Conservation (phyloP, 2,797 vertebrate species). For the Sebastes kiyomatsui region DNA sequence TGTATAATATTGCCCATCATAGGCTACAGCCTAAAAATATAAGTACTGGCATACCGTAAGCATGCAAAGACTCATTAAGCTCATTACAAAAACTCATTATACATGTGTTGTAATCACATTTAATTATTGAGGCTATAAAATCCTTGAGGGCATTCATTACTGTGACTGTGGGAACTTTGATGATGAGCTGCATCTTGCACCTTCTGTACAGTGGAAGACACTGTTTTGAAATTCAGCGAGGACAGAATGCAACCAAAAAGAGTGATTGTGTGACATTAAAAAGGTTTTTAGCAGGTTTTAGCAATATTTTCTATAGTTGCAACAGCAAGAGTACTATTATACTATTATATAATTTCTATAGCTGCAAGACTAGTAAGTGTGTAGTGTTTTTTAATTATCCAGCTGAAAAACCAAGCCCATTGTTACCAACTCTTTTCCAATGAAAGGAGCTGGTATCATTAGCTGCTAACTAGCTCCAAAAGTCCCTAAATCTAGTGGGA, state of each 20-base stretch:
- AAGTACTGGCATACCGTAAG: background rate
- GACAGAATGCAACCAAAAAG: background rate
- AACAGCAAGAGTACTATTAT: too few relatives aligned
- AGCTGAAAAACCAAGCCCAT: too few relatives aligned
- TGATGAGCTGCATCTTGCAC: background rate
- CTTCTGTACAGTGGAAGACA: background rate
- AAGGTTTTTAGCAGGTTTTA: background rate
- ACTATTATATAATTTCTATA: too few relatives aligned
- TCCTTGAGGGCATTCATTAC: background rate
- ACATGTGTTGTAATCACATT: background rate
- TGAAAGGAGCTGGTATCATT: too few relatives aligned
- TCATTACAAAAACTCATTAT: background rate
- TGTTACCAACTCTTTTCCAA: too few relatives aligned
- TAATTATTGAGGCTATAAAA: background rate
- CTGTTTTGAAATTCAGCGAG: background rate
- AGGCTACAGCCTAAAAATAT: background rate
- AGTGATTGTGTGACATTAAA: background rate
- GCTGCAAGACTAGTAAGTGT: too few relatives aligned
- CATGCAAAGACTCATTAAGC: background rate
- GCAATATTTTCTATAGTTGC: background rate
- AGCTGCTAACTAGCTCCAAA: too few relatives aligned
- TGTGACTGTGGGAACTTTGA: background rate
- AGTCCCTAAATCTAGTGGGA: too few relatives aligned
- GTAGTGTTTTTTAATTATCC: too few relatives aligned
- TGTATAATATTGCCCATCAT: background rate